phyloP scores from a whole-genome alignment of 2,797 vertebrate species.

The Premnoplex brunnescens region DNA sequence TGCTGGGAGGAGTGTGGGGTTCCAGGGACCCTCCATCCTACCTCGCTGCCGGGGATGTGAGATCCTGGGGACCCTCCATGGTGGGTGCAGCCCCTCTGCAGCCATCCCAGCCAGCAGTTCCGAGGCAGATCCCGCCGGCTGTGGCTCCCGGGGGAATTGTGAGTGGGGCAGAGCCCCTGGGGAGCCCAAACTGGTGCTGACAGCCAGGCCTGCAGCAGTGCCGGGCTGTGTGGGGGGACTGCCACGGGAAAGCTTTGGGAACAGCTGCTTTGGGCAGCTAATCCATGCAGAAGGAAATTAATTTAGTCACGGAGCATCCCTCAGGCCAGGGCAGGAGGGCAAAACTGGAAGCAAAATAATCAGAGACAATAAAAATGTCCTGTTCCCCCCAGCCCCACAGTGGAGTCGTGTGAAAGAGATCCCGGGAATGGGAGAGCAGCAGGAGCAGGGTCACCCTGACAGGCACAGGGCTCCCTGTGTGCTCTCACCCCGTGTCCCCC shows the following conservation, averaged over 20 bases:
- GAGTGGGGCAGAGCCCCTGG: fast-evolving
- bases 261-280: not conserved
- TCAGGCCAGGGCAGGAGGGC: not conserved
- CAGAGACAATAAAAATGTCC: not conserved
- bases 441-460: fast-evolving
- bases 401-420: not conserved
- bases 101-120: fast-evolving
- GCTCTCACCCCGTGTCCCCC: fast-evolving
- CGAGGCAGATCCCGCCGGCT: fast-evolving
- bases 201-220: not conserved
- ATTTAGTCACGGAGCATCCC: not conserved
- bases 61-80: not conserved
- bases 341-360: not conserved
- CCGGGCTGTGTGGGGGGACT: fast-evolving
- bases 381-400: fast-evolving
- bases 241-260: not conserved
- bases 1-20: not conserved
- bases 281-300: not conserved
- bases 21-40: not conserved
- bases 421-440: not conserved
- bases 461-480: fast-evolving
- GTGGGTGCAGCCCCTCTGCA: not conserved
- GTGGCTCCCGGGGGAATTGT: fast-evolving
- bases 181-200: fast-evolving
- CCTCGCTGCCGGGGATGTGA: not conserved